Evolutionary conservation across 2,888 invertebrate species (phyloP).

Genomic region (Heliconius erato): DNA sequence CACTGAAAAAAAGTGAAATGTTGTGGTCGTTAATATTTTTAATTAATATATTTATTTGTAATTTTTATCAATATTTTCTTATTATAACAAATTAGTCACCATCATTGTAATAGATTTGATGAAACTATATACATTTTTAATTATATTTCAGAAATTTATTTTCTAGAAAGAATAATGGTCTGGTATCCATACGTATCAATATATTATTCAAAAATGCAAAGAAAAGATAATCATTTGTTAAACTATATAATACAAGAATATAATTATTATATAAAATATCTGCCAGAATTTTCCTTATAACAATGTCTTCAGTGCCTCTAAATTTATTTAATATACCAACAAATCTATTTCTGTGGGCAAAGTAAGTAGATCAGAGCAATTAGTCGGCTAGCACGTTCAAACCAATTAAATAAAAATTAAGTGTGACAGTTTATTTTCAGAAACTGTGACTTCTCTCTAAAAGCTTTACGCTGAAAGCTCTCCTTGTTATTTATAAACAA

Average conservation of each 20-base stretch:
- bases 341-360: constrained; percentile 12
- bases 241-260: not conserved
- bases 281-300: not conserved
- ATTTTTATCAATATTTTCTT: not conserved
- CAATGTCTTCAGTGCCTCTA: not conserved
- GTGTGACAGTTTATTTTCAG: constrained; percentile 37
- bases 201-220: not conserved
- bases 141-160: not conserved
- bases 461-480: constrained; percentile 30
- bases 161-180: no score
- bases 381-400: constrained; percentile 31
- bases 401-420: constrained; percentile 38
- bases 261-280: not conserved
- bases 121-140: not conserved
- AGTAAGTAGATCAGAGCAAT: constrained; percentile 9
- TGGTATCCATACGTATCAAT: no score
- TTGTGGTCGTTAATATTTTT: not conserved
- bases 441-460: constrained; percentile 7
- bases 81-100: not conserved
- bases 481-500: constrained; percentile 27
- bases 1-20: not conserved
- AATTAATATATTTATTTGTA: not conserved
- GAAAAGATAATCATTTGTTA: not conserved
- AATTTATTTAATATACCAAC: not conserved
- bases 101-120: not conserved